These are phyloP conservation scores for Poecilobothrus nobilitatus DNA, from an alignment of 2,888 invertebrate species.

Conservation along the genomic window DNA sequence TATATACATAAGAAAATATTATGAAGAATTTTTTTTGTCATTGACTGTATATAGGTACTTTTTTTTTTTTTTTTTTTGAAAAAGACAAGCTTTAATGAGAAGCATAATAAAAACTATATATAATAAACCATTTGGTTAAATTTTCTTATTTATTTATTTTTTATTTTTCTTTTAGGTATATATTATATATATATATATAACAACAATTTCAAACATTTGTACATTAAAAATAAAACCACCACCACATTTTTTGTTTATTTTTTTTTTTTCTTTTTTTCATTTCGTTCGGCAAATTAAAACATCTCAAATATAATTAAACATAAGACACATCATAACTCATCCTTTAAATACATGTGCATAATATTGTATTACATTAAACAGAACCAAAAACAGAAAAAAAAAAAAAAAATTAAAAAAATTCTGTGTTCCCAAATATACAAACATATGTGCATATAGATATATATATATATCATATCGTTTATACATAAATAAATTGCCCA, in stretches of 20 bases:
- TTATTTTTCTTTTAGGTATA: no score
- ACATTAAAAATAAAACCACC: neutral
- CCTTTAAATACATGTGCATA: constrained; percentile 6
- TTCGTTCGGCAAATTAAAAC: neutral
- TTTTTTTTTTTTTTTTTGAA: no score
- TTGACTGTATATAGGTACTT: neutral
- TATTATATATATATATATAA: no score
- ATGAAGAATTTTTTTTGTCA: neutral
- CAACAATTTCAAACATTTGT: neutral
- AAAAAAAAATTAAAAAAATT: no score
- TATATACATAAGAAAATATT: neutral
- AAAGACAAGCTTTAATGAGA: neutral
- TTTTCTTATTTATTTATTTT: no score
- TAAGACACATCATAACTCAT: constrained; percentile 3
- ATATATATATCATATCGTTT: neutral
- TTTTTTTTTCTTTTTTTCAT: neutral
- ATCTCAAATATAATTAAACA: neutral
- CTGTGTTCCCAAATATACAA: neutral
- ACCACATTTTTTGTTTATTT: neutral
- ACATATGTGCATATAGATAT: neutral
- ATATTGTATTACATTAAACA: neutral
- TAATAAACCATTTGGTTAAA: neutral
- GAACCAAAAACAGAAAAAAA: no score
- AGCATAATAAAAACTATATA: neutral
- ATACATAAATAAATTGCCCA: neutral